Base-by-base conservation (phyloP, 53 echinoderm and acorn worm species). In the Stichopus horrens region DNA sequence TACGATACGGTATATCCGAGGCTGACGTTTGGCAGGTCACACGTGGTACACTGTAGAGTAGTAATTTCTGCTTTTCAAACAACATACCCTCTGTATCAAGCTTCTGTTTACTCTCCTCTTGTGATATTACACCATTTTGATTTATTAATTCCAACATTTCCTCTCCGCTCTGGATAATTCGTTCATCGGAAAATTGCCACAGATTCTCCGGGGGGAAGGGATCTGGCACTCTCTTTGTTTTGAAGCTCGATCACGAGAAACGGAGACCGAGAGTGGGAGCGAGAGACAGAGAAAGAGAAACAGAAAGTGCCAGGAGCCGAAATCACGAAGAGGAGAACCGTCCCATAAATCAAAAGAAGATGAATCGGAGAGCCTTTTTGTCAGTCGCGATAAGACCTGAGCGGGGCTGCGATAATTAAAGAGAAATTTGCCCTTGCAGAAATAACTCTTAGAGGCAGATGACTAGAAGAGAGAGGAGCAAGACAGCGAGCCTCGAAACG, bases 81-180 rank as follows among this genome's bases (percentile, higher is more conserved):
- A 57, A 58, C 81, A 53, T 57, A 4, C 22, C 54, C 55, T 79
- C 6, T 37, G 13, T 79, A 55, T 79, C 20, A n/a, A 57, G 58
- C 56, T 11, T 8, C 19, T 81, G 57, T 81, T 81, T 81, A 58
- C 23, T 81, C 81, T 56, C 37, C 21, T 21, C 21, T 81, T 81
- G 81, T 81, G 20, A 81, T 81, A 56, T 81, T 81, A 81, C 81
- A 81, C 57, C 58, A 81, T 81, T 81, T 81, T 81, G 81, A 81
- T 81, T 81, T 81, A 81, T 81, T 52, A 59, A 8, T 8, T 71
- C 58, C 56, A 81, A 55, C 57, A 81, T 81, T 81, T 56, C 81
- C 58, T 58, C 57, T 81, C 81, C 81, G 20, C 81, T 81, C 81
- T 22, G 57, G 80, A 80, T 81, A 81, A 81, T 81, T 81, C 81